Evolutionary conservation across 2,888 invertebrate genomes (phyloP).

Genomic region (Perithous albicinctus): DNA sequence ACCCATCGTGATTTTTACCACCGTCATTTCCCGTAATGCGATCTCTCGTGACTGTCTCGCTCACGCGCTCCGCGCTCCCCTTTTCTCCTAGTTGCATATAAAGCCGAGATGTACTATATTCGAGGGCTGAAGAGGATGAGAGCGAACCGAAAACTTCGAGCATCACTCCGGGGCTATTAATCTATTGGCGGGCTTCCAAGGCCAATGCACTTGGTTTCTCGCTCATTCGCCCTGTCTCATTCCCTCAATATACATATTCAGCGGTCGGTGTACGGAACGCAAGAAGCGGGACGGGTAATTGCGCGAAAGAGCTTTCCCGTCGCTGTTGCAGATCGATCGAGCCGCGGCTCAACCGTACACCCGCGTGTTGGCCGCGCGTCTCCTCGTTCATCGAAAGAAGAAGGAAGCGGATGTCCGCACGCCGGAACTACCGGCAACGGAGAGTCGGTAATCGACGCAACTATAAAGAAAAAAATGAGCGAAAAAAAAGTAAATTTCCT

Average conservation of each 20-base stretch:
- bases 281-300: slow-evolving; percentile 73
- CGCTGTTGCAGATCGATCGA: slow-evolving; percentile 62
- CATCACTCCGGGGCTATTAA: slow-evolving; percentile 83
- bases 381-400: slow-evolving; percentile 68
- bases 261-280: slow-evolving; percentile 61
- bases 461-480: slow-evolving; percentile 5
- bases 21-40: slow-evolving; percentile 83
- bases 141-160: slow-evolving; percentile 78
- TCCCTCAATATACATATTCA: slow-evolving; percentile 79
- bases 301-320: slow-evolving; percentile 74
- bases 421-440: slow-evolving; percentile 59
- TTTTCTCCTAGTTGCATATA: slow-evolving; percentile 53
- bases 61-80: slow-evolving; percentile 41
- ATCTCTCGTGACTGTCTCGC: slow-evolving; percentile 73
- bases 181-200: slow-evolving; percentile 83
- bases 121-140: slow-evolving; percentile 58
- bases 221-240: slow-evolving; percentile 65
- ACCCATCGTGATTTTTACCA: slow-evolving; percentile 77
- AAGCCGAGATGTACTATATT: slow-evolving; percentile 37
- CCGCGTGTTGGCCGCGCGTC: slow-evolving; percentile 56
- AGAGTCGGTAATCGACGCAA: slow-evolving; percentile 63
- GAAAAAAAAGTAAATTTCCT: slow-evolving; percentile 38
- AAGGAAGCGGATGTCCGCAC: slow-evolving; percentile 58
- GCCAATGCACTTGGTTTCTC: slow-evolving; percentile 80
- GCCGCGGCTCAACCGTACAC: slow-evolving; percentile 43